These are phyloP conservation scores for Protomyctophum bolini DNA, from an alignment of 2,113 vertebrate genomes.

Conservation along the genomic window DNA sequence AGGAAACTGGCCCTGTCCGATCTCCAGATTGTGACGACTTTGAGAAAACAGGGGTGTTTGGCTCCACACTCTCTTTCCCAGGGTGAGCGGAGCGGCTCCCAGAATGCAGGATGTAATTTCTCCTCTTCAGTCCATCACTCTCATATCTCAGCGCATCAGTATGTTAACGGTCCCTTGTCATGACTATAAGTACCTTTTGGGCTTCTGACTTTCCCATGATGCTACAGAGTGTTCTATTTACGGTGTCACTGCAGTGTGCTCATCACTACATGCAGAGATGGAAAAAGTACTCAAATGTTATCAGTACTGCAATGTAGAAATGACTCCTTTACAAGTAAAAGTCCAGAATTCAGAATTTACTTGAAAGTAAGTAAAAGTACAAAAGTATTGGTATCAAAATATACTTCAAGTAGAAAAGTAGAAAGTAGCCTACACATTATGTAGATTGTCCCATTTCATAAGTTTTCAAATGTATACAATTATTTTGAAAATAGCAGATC, in stretches of 20 bases:
- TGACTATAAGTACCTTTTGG: constrained; percentile 6
- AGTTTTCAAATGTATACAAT: too few species aligned
- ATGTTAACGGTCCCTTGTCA: constrained; percentile 16
- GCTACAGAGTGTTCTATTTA: neutral
- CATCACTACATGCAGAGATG: too few species aligned
- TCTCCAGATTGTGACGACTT: constrained; percentile 71
- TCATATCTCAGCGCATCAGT: neutral
- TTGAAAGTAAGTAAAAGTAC: too few species aligned
- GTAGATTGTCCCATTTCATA: too few species aligned
- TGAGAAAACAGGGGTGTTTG: constrained; percentile 71
- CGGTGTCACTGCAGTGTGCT: neutral
- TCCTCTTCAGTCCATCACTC: constrained; percentile 41
- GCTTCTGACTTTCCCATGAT: constrained; percentile 7
- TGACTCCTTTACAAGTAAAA: too few species aligned
- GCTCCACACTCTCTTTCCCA: constrained; percentile 55
- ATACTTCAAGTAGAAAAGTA: too few species aligned
- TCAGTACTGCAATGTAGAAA: too few species aligned
- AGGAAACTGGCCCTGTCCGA: constrained; percentile 70
- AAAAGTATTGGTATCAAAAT: too few species aligned
- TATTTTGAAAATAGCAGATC: too few species aligned
- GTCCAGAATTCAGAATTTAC: too few species aligned
- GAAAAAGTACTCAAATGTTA: too few species aligned
- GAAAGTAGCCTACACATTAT: too few species aligned
- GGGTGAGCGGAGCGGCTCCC: constrained; percentile 12
- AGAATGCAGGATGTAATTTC: constrained; percentile 49